A percentile compares a stretch with the other conserved stretches of the same genome.
phyloP scores from a whole-genome alignment of 2,888 invertebrate genomes.

The Aricia artaxerxes region DNA sequence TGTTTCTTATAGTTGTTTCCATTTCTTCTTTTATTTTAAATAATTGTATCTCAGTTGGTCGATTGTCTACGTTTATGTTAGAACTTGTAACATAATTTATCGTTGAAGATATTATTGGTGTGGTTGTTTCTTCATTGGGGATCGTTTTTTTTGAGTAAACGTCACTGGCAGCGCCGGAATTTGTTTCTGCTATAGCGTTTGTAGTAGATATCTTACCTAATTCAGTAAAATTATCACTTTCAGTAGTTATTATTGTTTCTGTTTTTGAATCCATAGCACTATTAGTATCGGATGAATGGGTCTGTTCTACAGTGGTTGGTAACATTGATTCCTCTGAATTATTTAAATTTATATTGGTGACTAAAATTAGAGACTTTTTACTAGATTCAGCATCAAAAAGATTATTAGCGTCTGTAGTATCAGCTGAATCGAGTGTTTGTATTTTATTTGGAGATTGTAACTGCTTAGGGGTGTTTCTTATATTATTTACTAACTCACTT shows the following conservation, averaged over 20 bases:
- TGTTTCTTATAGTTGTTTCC: not conserved
- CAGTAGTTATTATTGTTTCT: conserved; percentile 19
- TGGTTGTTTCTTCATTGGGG: not conserved
- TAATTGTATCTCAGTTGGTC: not conserved
- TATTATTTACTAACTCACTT: not conserved
- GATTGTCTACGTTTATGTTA: not conserved
- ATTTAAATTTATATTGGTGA: not conserved
- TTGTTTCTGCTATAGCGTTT: not conserved
- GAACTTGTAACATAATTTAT: not conserved
- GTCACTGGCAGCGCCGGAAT: not conserved
- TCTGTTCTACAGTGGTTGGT: not conserved
- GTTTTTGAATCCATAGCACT: conserved; percentile 16
- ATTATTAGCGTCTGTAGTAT: conserved; percentile 8
- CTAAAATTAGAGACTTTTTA: not conserved
- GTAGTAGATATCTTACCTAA: not conserved
- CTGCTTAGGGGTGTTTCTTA: not conserved
- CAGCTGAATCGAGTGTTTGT: not conserved
- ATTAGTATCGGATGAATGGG: not conserved
- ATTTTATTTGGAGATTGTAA: not conserved
- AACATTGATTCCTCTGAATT: not conserved
- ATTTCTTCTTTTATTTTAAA: not conserved
- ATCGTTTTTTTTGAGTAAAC: not conserved
- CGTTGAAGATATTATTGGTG: not conserved
- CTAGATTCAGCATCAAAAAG: not conserved
- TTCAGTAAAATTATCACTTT: not conserved